phyloP scores from a whole-genome alignment of 2,113 vertebrate genomes.

The Malurus melanocephalus region DNA sequence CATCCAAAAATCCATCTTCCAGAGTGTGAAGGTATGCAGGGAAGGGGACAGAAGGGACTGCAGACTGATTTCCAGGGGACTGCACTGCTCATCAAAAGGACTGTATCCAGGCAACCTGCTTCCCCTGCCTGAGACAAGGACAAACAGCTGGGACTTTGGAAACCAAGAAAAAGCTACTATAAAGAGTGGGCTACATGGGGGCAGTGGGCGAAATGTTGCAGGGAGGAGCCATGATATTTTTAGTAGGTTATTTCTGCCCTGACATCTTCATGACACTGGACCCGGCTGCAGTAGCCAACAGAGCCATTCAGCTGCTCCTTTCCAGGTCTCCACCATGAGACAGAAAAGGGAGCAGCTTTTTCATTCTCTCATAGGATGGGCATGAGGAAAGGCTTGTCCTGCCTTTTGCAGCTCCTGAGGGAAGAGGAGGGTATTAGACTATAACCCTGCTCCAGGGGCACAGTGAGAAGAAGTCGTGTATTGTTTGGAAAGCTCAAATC shows the following conservation, averaged over 20 bases:
- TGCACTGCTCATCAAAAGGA: slow-evolving; percentile 56
- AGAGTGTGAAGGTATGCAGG: not conserved
- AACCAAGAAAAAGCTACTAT: slow-evolving; percentile 40
- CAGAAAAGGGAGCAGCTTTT: not conserved
- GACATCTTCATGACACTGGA: not conserved
- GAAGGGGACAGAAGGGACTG: not conserved
- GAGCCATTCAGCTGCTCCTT: not conserved
- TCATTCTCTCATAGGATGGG: not conserved
- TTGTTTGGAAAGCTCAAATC: not conserved
- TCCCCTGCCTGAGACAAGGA: slow-evolving; percentile 64
- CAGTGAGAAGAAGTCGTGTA: not conserved
- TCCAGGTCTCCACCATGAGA: not conserved
- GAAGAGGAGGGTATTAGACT: not conserved
- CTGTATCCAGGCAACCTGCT: slow-evolving; percentile 73
- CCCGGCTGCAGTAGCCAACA: not conserved
- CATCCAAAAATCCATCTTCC: slow-evolving; percentile 21
- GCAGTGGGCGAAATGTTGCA: not conserved
- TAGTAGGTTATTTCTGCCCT: slow-evolving; percentile 46
- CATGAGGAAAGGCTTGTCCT: not conserved
- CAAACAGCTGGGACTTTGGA: slow-evolving; percentile 67
- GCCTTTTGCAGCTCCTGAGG: not conserved
- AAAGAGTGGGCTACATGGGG: not conserved
- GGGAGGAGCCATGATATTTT: slow-evolving; percentile 47
- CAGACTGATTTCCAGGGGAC: slow-evolving; percentile 50
- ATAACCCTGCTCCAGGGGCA: not conserved